phyloP scores from a whole-genome alignment of 1,140 invertebrate species.

The Pseudomyrmex sp. region DNA sequence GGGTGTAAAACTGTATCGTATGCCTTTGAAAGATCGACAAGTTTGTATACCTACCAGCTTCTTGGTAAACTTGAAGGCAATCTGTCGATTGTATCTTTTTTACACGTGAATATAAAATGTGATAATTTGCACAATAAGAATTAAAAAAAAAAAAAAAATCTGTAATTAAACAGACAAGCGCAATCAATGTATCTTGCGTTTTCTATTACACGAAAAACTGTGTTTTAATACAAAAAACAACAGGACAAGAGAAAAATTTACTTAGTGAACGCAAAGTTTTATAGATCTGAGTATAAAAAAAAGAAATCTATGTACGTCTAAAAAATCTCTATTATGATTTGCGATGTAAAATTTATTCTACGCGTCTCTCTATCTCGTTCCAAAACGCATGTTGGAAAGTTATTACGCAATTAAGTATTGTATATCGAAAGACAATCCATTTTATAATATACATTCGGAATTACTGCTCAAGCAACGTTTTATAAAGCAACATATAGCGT shows the following conservation, averaged over 20 bases:
- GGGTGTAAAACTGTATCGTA: not conserved
- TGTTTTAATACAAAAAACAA: not conserved
- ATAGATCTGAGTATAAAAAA: slow-evolving; percentile 40
- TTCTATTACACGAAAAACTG: slow-evolving; percentile 13
- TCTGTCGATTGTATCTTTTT: slow-evolving; percentile 34
- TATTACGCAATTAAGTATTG: slow-evolving; percentile 34
- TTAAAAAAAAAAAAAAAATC: not conserved
- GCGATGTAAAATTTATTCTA: not conserved
- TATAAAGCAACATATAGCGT: not conserved
- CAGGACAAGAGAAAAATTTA: slow-evolving; percentile 22
- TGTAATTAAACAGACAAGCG: slow-evolving; percentile 23
- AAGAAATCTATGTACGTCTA: slow-evolving; percentile 18
- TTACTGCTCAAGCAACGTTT: slow-evolving; percentile 21
- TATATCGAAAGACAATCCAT: slow-evolving; percentile 56
- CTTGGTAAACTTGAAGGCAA: slow-evolving; percentile 40
- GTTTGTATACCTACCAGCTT: not conserved
- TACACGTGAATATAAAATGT: slow-evolving; percentile 60
- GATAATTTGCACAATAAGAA: slow-evolving; percentile 71
- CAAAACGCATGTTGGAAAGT: not conserved
- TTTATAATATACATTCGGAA: slow-evolving; percentile 36
- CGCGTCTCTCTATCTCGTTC: not conserved
- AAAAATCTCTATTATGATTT: slow-evolving; percentile 5
- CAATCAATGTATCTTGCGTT: slow-evolving; percentile 32
- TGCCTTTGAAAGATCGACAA: not conserved
- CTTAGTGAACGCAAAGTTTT: slow-evolving; percentile 11